Evolutionary conservation across 2,888 invertebrate genomes (phyloP), one percentile per base, ranked within the genome.

Genomic region (Heliconius aoede): DNA sequence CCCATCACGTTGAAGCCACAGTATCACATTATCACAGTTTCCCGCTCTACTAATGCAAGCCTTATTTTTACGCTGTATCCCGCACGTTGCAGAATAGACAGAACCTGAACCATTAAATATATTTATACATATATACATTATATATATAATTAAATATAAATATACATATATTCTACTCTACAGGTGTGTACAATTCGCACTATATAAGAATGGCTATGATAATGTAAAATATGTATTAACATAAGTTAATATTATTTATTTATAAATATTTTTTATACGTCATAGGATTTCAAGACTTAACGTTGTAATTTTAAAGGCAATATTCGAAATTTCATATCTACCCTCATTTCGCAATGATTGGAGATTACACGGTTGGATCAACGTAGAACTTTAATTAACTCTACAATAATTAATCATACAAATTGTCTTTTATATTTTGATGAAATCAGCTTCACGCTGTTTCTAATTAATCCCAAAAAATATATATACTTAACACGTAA

Each of bases 331-430:
- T 73, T 21, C 15, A 9, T 8, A 46, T 61, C n/a, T 30, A 72
- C 28, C 71, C 67, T 73, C 65, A 72, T 64, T 76, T 71, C 60
- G 36, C 55, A 65, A 58, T 75, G 72, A 76, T 74, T 72, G 71
- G 36, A 76, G 71, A 76, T 78, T 76, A 78, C 71, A 68, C 55
- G 73, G 36, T 28, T 40, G 71, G 72, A 73, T 71, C 28, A 65
- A 62, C 61, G 28, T 28, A 21, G 21, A 76, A 71, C 72, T 72
- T 73, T n/a, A n/a, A 64, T 75, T 72, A 65, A 71, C 28, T 61
- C 28, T 69, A 26, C 60, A 76, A 78, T 78, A 32, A 64, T 64
- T 75, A n/a, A 71, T 71, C 76, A 78, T 78, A 76, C 36, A 78
- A 78, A 76, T 76, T 72, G 74, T 36, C 32, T 73, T 73, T 46